phyloP scores from a whole-genome alignment of 2,797 vertebrate genomes.

The Bradypus variegatus region DNA sequence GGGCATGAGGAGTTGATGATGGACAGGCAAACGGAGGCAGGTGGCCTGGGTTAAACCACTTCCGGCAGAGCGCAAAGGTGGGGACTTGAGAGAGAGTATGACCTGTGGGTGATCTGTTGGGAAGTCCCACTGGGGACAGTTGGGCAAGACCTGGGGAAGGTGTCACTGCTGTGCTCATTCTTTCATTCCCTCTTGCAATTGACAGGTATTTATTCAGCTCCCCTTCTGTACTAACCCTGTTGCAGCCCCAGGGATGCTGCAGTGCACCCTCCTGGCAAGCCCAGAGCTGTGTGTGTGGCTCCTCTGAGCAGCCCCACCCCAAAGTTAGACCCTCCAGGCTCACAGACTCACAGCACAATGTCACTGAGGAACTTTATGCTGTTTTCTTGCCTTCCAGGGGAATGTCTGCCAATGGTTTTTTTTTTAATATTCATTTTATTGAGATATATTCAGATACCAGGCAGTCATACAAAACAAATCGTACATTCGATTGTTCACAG shows the following conservation, averaged over 20 bases:
- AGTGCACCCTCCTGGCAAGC: neutral
- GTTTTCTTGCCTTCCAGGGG: conserved; percentile 40
- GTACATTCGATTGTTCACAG: too few relatives aligned
- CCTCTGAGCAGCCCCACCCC: neutral
- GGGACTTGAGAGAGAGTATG: neutral
- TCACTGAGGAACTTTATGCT: conserved; percentile 46
- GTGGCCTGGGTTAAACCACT: neutral
- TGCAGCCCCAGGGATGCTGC: neutral
- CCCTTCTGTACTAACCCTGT: neutral
- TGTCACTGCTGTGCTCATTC: neutral
- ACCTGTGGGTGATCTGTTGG: neutral
- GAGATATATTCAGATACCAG: too few relatives aligned
- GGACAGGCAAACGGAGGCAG: neutral
- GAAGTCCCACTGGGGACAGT: neutral
- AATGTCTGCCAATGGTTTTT: conserved; percentile 47
- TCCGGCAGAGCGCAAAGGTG: accelerated
- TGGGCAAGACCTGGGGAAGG: neutral
- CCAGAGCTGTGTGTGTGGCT: accelerated
- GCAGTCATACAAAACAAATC: too few relatives aligned
- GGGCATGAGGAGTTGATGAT: neutral
- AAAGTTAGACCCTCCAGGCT: neutral
- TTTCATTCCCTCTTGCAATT: neutral
- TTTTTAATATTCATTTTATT: too few relatives aligned
- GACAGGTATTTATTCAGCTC: neutral
- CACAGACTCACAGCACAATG: neutral